Conservation (phyloP, 2,888 invertebrate species). For the Achlya flavicornis region DNA sequence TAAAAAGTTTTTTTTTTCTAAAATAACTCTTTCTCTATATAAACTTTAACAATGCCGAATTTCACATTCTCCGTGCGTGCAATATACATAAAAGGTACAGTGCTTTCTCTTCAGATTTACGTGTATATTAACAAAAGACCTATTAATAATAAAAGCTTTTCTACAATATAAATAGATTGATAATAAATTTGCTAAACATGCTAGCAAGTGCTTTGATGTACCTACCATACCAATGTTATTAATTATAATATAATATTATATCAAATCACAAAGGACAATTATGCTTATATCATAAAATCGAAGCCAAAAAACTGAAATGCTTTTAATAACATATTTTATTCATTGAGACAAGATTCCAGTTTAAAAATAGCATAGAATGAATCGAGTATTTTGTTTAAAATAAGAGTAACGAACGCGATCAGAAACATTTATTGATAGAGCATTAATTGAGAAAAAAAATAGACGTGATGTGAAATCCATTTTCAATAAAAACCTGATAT, state of each 20-base stretch:
- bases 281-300: background rate
- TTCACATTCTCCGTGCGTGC: too few relatives aligned
- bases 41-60: too few relatives aligned
- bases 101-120: too few relatives aligned
- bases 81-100: too few relatives aligned
- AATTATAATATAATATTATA: background rate
- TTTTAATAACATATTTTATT: background rate
- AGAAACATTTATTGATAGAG: conserved; percentile 4
- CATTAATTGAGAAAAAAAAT: background rate
- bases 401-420: background rate
- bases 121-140: too few relatives aligned
- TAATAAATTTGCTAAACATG: background rate
- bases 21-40: too few relatives aligned
- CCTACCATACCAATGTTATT: background rate
- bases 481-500: conserved; percentile 6
- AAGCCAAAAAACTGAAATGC: background rate
- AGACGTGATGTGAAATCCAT: background rate
- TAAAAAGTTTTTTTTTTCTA: too few relatives aligned
- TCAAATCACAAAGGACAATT: background rate
- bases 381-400: background rate
- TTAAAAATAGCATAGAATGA: background rate
- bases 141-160: background rate
- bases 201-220: background rate
- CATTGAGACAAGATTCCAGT: background rate
- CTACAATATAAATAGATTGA: background rate